phyloP scores from a whole-genome alignment of 1,140 invertebrate species.

The Latrodectus geometricus region DNA sequence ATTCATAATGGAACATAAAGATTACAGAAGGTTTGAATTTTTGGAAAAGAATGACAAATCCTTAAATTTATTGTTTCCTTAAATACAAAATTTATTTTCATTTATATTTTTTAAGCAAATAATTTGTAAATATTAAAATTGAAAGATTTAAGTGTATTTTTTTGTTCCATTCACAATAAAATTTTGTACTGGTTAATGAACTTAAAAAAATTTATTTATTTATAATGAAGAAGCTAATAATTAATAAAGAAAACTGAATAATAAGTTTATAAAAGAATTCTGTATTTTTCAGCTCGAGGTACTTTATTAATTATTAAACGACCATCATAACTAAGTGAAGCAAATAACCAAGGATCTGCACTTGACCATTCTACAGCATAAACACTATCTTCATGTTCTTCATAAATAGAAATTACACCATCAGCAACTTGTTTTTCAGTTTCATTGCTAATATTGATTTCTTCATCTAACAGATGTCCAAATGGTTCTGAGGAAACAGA shows the following conservation, averaged over 20 bases:
- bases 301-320: conserved; percentile 92
- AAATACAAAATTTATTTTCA: too few relatives aligned
- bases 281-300: conserved; percentile 90
- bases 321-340: conserved; percentile 96
- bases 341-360: conserved; percentile 98
- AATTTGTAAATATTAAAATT: too few relatives aligned
- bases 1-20: too few relatives aligned
- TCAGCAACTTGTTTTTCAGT: conserved; percentile 71
- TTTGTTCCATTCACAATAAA: too few relatives aligned
- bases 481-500: conserved; percentile 88
- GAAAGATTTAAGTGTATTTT: too few relatives aligned
- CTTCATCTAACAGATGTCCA: conserved; percentile 73
- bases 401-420: conserved; percentile 87
- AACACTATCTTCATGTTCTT: conserved; percentile 98
- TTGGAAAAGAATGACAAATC: too few relatives aligned
- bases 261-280: conserved; percentile 67
- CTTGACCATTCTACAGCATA: conserved; percentile 97
- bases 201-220: too few relatives aligned
- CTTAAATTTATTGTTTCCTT: too few relatives aligned
- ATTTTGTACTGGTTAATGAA: too few relatives aligned
- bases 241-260: neutral
- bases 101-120: too few relatives aligned
- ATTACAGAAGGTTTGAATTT: too few relatives aligned
- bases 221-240: too few relatives aligned
- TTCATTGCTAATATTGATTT: conserved; percentile 66